These are phyloP conservation scores for Patella depressa DNA, from an alignment of 2,888 invertebrate species.

Conservation along the genomic window DNA sequence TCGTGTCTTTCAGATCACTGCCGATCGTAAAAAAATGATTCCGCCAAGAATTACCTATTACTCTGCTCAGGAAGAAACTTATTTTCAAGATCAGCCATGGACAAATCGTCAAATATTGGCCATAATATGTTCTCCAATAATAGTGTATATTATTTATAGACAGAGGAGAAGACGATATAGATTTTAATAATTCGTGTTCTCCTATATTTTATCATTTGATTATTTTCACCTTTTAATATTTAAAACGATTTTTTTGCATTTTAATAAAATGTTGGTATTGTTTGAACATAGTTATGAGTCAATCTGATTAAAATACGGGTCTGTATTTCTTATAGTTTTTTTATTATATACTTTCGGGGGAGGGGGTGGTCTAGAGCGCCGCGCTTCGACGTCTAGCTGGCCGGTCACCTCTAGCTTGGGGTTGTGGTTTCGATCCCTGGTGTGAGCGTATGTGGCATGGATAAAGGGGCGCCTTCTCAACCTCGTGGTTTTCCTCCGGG, in stretches of 20 bases:
- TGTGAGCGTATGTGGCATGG: too few relatives aligned
- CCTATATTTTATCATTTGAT: conserved; percentile 13
- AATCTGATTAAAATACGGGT: too few relatives aligned
- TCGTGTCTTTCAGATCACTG: conserved; percentile 48
- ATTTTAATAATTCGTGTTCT: neutral
- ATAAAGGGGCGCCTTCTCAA: too few relatives aligned
- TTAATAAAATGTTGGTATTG: neutral
- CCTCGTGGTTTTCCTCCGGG: too few relatives aligned
- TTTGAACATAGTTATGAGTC: neutral
- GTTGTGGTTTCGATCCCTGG: too few relatives aligned
- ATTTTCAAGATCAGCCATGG: conserved; percentile 60
- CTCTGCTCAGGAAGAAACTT: conserved; percentile 37
- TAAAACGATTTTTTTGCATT: neutral
- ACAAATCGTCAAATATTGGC: conserved; percentile 48
- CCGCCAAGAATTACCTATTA: conserved; percentile 45
- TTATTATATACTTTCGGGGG: too few relatives aligned
- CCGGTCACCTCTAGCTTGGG: too few relatives aligned
- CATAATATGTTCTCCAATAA: conserved; percentile 30
- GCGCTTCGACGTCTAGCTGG: too few relatives aligned
- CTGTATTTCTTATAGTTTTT: too few relatives aligned
- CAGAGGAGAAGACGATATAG: conserved; percentile 21
- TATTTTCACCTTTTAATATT: neutral
- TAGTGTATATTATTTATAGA: conserved; percentile 31
- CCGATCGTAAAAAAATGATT: conserved; percentile 43
- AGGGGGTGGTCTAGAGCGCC: too few relatives aligned